Conservation (phyloP, 1,140 invertebrate species). For the Linepithema humile region DNA sequence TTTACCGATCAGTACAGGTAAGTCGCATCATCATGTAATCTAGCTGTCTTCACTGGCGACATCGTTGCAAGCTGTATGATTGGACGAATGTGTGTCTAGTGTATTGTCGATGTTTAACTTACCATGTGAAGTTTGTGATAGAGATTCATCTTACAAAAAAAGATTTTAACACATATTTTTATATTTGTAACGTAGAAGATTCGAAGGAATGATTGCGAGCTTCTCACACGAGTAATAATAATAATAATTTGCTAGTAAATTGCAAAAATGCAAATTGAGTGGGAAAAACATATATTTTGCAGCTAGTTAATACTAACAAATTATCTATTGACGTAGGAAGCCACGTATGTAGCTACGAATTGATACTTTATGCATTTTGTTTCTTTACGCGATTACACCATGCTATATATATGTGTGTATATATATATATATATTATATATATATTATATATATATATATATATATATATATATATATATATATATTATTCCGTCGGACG, state of each 20-base stretch:
- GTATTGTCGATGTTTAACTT: not conserved
- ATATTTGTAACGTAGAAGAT: too few relatives aligned
- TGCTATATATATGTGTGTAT: not conserved
- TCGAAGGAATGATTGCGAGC: not conserved
- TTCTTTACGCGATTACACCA: not conserved
- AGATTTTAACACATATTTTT: not conserved
- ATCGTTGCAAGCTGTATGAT: slow-evolving; percentile 66
- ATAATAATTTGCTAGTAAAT: not conserved
- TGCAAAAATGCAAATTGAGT: not conserved
- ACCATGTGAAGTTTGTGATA: not conserved
- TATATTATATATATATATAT: not conserved
- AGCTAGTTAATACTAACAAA: not conserved
- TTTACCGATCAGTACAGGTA: slow-evolving; percentile 84
- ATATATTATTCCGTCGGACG: not conserved
- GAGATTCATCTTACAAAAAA: not conserved
- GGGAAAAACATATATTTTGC: not conserved
- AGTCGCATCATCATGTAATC: slow-evolving; percentile 79
- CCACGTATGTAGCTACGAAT: not conserved
- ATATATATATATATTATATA: not conserved
- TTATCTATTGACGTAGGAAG: not conserved
- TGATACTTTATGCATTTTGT: not conserved
- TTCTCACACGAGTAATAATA: not conserved
- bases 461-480: too few relatives aligned
- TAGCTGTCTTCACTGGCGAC: slow-evolving; percentile 59
- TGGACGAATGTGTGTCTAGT: slow-evolving; percentile 19